These are phyloP conservation scores for Hydropsyche tenuis DNA, from an alignment of 1,140 invertebrate species.

Conservation along the genomic window DNA sequence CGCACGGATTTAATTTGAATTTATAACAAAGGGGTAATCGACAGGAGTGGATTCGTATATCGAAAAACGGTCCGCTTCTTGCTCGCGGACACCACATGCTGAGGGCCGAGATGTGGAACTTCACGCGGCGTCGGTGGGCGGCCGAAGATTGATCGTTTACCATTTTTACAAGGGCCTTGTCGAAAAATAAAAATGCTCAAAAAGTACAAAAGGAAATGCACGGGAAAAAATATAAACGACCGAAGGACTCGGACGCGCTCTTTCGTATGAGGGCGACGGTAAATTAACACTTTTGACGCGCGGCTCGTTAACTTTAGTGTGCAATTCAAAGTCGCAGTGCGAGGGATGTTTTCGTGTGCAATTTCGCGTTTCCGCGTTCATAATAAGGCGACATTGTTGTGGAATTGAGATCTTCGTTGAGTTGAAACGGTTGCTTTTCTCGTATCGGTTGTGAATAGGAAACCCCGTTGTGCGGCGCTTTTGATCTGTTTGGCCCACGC, in stretches of 20 bases:
- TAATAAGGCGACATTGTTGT: too few species aligned
- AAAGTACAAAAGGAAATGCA: background rate
- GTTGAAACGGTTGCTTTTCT: background rate
- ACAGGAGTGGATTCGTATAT: background rate
- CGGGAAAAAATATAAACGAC: too few species aligned
- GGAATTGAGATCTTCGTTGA: constrained; percentile 20
- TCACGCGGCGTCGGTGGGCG: constrained; percentile 2
- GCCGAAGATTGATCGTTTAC: constrained; percentile 16
- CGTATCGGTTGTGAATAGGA: constrained; percentile 16
- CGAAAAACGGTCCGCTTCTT: too few species aligned
- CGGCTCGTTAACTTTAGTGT: too few species aligned
- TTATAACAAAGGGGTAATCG: background rate
- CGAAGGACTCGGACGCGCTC: too few species aligned
- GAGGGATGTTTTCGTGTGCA: too few species aligned
- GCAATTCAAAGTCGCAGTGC: too few species aligned
- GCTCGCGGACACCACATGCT: background rate
- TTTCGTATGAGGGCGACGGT: too few species aligned
- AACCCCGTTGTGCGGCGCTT: constrained; percentile 16
- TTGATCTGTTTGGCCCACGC: constrained; percentile 11
- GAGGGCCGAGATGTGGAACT: background rate
- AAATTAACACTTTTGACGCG: too few species aligned
- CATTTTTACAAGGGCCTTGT: constrained; percentile 11
- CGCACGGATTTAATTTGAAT: constrained; percentile 1
- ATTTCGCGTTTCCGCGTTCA: too few species aligned
- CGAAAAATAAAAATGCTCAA: background rate